A percentile compares a stretch with the other conserved stretches of the same genome.
Conservation (phyloP, 2,888 invertebrate genomes). For the Drepana falcataria region DNA sequence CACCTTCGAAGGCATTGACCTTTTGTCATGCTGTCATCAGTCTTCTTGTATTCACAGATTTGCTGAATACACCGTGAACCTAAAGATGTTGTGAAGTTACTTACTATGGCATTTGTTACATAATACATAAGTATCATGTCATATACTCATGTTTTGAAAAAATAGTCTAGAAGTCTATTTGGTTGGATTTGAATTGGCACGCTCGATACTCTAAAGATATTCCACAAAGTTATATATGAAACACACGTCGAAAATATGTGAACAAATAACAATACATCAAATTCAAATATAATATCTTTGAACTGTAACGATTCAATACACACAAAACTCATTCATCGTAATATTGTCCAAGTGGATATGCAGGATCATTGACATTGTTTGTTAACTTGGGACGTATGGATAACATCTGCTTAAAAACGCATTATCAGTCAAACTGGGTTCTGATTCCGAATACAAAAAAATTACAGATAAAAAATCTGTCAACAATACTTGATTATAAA, state of each 20-base stretch:
- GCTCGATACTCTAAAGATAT: background rate
- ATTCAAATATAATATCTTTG: slow-evolving; percentile 25
- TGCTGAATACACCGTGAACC: no score
- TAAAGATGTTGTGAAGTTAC: no score
- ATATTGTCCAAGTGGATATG: slow-evolving; percentile 54
- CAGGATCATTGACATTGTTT: slow-evolving; percentile 44
- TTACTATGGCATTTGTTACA: no score
- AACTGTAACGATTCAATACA: slow-evolving; percentile 21
- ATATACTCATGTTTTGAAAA: no score
- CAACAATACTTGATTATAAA: slow-evolving; percentile 46
- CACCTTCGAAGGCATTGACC: no score
- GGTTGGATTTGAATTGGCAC: background rate
- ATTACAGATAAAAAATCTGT: slow-evolving; percentile 50
- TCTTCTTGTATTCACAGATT: no score
- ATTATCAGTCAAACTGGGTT: slow-evolving; percentile 40
- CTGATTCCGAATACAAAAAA: slow-evolving; percentile 41
- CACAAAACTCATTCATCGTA: slow-evolving; percentile 24
- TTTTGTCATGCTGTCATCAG: no score
- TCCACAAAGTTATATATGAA: background rate
- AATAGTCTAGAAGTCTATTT: no score
- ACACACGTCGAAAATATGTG: background rate
- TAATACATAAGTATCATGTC: no score
- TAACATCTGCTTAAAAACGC: slow-evolving; percentile 24
- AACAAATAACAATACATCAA: background rate
- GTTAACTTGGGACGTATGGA: slow-evolving; percentile 4